Conservation (phyloP, 2,888 invertebrate species). For the Hoplodrina ambigua region DNA sequence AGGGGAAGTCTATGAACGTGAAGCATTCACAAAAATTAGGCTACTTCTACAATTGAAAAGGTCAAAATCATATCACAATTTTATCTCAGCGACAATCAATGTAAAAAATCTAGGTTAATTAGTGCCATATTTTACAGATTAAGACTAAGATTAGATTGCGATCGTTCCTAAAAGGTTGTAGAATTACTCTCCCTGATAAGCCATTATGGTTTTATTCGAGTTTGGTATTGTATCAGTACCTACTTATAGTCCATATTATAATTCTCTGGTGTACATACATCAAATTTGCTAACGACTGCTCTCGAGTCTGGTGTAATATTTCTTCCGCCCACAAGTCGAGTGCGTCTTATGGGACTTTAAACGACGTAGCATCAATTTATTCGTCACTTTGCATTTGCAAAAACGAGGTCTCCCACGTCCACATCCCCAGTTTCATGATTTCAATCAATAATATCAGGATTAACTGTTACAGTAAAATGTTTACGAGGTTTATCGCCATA, state of each 20-base stretch:
- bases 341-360: conserved; percentile 53
- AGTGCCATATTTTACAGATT: too few relatives aligned
- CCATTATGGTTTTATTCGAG: background rate
- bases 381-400: conserved; percentile 37
- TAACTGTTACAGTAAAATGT: conserved; percentile 48
- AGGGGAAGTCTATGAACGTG: background rate
- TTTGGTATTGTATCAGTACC: background rate
- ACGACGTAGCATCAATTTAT: conserved; percentile 44
- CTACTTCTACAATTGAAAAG: too few relatives aligned
- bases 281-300: conserved; percentile 51
- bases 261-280: conserved; percentile 31
- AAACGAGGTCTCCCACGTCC: conserved; percentile 10
- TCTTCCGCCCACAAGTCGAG: conserved; percentile 43
- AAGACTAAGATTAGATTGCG: too few relatives aligned
- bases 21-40: background rate
- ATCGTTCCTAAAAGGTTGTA: too few relatives aligned
- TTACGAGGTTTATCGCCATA: conserved; percentile 45
- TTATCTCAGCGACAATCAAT: too few relatives aligned
- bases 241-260: conserved; percentile 2
- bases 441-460: conserved; percentile 37
- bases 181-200: background rate
- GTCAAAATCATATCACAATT: too few relatives aligned
- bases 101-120: too few relatives aligned
- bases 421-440: conserved; percentile 3
- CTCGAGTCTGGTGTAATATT: conserved; percentile 47